phyloP scores from a whole-genome alignment of 2,113 vertebrate species.

The Fregata magnificens region DNA sequence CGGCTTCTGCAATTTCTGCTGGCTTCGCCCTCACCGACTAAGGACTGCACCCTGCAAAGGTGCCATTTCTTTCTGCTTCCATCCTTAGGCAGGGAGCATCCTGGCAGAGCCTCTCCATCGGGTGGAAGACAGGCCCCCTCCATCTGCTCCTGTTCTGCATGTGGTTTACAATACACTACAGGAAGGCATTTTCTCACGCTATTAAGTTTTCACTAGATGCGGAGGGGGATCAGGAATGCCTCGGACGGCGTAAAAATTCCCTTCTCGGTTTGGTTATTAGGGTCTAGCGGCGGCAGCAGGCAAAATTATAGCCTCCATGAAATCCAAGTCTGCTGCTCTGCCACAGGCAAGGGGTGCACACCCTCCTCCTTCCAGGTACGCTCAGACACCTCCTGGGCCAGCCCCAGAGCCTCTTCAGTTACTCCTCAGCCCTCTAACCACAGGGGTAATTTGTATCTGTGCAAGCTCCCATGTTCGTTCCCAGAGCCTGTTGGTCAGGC shows the following conservation, averaged over 20 bases:
- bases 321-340: not conserved
- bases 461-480: not conserved
- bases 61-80: not conserved
- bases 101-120: accelerated
- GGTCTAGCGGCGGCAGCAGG: not conserved
- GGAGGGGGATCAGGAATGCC: conserved; percentile 23
- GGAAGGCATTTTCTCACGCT: conserved; percentile 64
- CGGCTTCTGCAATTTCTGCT: not conserved
- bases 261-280: conserved; percentile 19
- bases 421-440: not conserved
- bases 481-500: not conserved
- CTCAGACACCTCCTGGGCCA: not conserved
- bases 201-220: conserved; percentile 62
- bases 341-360: not conserved
- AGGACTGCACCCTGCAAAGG: not conserved
- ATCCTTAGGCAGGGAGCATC: not conserved
- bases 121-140: not conserved
- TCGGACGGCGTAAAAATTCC: not conserved
- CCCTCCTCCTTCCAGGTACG: not conserved
- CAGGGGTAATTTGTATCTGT: not conserved
- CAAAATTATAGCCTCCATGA: not conserved
- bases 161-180: not conserved
- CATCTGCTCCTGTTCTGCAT: conserved; percentile 38
- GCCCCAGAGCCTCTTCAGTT: not conserved
- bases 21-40: not conserved